Evolutionary conservation across 2,797 vertebrate species (phyloP).

Genomic region (Lepilemur ruficaudatus): DNA sequence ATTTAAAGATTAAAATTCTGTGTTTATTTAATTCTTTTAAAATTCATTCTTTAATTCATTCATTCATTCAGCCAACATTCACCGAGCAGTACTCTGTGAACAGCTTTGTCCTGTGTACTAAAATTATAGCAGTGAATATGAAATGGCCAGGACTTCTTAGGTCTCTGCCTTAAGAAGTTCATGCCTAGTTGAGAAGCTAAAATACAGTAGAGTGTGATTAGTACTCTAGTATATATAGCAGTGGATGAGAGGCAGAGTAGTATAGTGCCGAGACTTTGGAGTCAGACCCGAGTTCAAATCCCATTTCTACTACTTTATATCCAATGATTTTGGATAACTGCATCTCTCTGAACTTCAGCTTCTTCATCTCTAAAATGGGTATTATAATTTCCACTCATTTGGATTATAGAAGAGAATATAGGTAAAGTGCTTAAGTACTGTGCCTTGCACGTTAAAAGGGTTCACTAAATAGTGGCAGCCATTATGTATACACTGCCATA

Average conservation of each 20-base stretch:
- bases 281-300: neutral
- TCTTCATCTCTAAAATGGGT: neutral
- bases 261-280: neutral
- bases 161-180: constrained; percentile 7
- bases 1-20: constrained; percentile 26
- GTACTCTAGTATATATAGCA: neutral
- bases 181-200: neutral
- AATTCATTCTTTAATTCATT: neutral
- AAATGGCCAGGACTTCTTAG: neutral
- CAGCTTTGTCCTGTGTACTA: neutral
- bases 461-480: neutral
- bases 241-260: neutral
- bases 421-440: neutral
- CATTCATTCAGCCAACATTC: neutral
- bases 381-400: neutral
- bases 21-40: neutral
- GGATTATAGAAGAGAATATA: neutral
- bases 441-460: neutral
- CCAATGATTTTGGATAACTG: neutral
- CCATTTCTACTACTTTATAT: neutral
- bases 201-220: neutral
- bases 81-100: neutral
- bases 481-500: neutral
- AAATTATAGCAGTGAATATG: neutral
- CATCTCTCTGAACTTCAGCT: neutral